Evolutionary conservation across 2,888 invertebrate genomes (phyloP), one percentile per base, ranked within the genome.

Genomic region (Meiosimyza platycephala): DNA sequence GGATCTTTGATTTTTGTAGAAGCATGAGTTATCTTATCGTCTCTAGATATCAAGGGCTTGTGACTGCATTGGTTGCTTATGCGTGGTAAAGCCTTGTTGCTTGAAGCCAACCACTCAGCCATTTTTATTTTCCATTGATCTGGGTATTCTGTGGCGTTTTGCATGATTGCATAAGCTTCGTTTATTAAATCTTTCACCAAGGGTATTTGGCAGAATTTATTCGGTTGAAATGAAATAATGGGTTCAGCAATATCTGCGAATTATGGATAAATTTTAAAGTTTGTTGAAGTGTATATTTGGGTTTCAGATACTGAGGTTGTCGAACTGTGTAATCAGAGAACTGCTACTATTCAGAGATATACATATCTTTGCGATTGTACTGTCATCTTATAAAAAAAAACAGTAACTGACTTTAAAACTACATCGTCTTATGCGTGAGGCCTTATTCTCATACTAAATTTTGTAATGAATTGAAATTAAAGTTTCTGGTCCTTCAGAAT

Each of bases 181-280:
- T 57, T 57, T 2, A 84, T 57, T 5, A 83, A 48, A 0, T 82
- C 80, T 63, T 79, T 76, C 0, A 80, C 60, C 72, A 84, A 76
- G 0, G 83, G 78, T 47, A 81, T 80, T 22, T 76, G 77, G 40
- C 76, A 67, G 71, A 83, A 84, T 28, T 76, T 77, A 4, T 72
- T 72, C 5, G 66, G 62, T 15, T 83, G 79, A 52, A 81, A 80
- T 1, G 88, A 85, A 6, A 91, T 86, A 5, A 94, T 84, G 0
- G 95, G 94, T 74, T 96, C 95, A 67, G 94, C 89, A 71, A 93
- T 89, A 88, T 93, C 95, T 95, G 85, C 9, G 9, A 82, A 84
- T 50, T 52, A 9, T 28, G 11, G 15, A 1, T 15, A 12, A 54
- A 51, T 51, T 12, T 52, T 15, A 15, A 7, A 22, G 57, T 16